Evolutionary conservation across 2,888 invertebrate species (phyloP).

Genomic region (Volucella zonaria): DNA sequence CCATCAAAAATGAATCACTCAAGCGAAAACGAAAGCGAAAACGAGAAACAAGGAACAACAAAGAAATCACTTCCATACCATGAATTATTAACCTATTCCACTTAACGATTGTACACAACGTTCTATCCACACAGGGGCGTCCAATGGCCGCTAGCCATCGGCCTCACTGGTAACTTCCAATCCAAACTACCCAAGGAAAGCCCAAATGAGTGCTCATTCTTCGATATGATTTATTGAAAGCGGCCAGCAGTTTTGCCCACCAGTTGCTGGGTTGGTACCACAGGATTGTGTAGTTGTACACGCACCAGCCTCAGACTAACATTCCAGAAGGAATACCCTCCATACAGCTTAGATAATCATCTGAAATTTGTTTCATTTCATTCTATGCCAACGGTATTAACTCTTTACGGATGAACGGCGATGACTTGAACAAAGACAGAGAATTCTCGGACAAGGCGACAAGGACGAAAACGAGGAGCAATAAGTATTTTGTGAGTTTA

Average conservation of each 20-base stretch:
- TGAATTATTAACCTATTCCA: conserved; percentile 51
- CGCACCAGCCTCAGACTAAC: neutral
- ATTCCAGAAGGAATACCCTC: neutral
- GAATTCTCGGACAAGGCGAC: neutral
- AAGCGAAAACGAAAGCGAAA: neutral
- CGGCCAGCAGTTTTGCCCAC: conserved; percentile 25
- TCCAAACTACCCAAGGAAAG: conserved; percentile 3
- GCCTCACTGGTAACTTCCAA: no score
- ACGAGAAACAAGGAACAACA: neutral
- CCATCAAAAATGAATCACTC: conserved; percentile 14
- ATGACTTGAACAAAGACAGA: neutral
- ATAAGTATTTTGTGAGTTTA: neutral
- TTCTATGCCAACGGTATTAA: conserved; percentile 41
- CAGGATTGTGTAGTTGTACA: no score
- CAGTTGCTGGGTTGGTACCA: conserved; percentile 21
- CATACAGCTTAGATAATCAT: conserved; percentile 39
- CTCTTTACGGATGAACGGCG: conserved; percentile 44
- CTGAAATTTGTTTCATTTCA: conserved; percentile 55
- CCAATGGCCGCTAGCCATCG: neutral
- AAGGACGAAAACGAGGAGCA: neutral
- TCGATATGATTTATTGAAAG: conserved; percentile 36
- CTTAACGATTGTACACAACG: conserved; percentile 33
- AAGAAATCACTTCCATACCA: conserved; percentile 23
- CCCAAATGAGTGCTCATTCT: conserved; percentile 25
- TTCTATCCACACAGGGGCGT: neutral